These are phyloP conservation scores for Gopherus evgoodei DNA, from an alignment of 2,113 vertebrate species.

Conservation along the genomic window DNA sequence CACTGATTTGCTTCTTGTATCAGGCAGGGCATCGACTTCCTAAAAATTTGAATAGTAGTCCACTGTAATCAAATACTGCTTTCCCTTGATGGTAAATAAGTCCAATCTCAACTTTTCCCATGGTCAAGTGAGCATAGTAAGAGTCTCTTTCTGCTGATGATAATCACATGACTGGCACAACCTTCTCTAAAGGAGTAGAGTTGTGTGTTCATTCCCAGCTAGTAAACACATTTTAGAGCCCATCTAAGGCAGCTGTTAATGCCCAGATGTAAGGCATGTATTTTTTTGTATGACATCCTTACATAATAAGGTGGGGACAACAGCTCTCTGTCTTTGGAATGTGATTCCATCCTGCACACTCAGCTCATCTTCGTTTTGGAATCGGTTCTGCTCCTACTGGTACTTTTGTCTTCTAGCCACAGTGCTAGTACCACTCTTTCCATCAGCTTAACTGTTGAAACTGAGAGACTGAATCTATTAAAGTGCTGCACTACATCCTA, in stretches of 20 bases:
- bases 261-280: neutral
- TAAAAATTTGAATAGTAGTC: neutral
- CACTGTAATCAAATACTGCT: neutral
- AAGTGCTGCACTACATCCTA: neutral
- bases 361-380: neutral
- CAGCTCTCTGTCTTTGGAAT: neutral
- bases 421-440: no score
- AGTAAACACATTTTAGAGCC: neutral
- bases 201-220: no score
- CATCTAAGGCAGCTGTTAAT: neutral
- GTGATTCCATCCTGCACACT: neutral
- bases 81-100: no score
- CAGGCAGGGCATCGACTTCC: neutral
- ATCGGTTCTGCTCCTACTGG: neutral
- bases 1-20: neutral
- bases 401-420: no score
- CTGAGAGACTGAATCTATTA: neutral
- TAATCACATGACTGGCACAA: neutral
- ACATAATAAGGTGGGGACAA: neutral
- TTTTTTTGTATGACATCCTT: neutral
- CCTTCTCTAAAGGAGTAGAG: no score
- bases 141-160: neutral
- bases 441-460: no score
- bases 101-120: no score
- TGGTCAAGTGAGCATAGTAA: neutral